Evolutionary conservation across 2,797 vertebrate species (phyloP), one percentile per base, ranked within the genome.

Genomic region (Pseudotriccus pelzelni): DNA sequence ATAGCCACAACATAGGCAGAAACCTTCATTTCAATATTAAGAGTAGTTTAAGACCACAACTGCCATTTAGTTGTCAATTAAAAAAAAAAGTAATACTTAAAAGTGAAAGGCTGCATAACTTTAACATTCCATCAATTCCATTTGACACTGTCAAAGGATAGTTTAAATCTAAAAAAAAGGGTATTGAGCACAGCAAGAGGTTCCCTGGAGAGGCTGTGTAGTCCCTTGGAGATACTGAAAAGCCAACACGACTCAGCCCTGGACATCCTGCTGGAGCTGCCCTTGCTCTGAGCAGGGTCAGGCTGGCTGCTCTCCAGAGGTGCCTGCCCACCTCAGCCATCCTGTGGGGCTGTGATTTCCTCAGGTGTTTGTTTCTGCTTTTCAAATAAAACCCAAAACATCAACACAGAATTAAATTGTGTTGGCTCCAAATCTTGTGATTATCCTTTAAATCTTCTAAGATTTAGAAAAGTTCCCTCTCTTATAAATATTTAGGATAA

Each of bases 401-500:
- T 77, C 64, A 67, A 21, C 2, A 7, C 52, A 59, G 60, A 80
- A 70, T 30, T 56, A 73, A 23, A 19, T 5, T 36, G 21, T 49
- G 17, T 59, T 74, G 30, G 53, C 62, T 74, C 32, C 60, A 87
- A 74, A 69, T 70, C 56, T 80, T 37, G 43, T 58, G n/a, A 69
- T 76, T 84, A 73, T n/a, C 25, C 25, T 79, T 39, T 56, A 69
- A 14, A 73, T 52, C 89, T 69, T 53, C 4, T 64, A 36, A 36
- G 74, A 76, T 50, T 73, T 64, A 84, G 46, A 44, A 37, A 79
- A 76, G 47, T 43, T 89, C 36, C 20, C 8, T 63, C 43, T 73
- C 43, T 14, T 66, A 63, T 62, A 92, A 85, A 89, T 87, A 92
- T 87, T 94, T 90, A 84, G 36, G 37, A 68, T 30, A 70, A 30